Evolutionary conservation across 1,140 invertebrate genomes (phyloP).

Genomic region (Cyphomyrmex costatus): DNA sequence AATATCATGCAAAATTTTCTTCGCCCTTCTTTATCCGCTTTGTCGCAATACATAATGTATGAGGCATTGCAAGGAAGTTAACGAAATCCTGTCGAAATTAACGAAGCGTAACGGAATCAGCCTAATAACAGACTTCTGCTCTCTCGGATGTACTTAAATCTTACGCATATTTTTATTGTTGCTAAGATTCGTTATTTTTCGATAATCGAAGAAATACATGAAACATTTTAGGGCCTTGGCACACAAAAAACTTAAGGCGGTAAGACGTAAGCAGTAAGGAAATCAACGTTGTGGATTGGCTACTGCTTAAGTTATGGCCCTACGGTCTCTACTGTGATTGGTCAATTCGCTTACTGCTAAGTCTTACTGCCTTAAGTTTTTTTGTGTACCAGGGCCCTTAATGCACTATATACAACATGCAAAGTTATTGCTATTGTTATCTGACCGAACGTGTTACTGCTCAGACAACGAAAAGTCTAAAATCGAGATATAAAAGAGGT

Average conservation of each 20-base stretch:
- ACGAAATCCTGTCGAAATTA: slow-evolving; percentile 30
- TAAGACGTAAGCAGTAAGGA: no score
- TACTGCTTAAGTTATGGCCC: no score
- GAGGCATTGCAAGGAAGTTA: slow-evolving; percentile 10
- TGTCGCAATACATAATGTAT: slow-evolving; percentile 42
- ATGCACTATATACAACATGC: background rate
- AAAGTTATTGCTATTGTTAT: background rate
- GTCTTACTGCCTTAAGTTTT: no score
- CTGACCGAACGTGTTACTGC: background rate
- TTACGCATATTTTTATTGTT: background rate
- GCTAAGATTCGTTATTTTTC: background rate
- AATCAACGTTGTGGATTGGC: no score
- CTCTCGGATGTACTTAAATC: background rate
- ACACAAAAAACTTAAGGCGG: no score
- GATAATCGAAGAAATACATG: background rate
- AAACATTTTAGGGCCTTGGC: no score
- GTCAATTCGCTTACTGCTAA: no score
- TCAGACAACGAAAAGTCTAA: no score
- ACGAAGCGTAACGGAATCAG: slow-evolving; percentile 46
- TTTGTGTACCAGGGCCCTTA: no score
- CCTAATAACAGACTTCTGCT: slow-evolving; percentile 18
- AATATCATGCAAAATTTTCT: slow-evolving; percentile 32
- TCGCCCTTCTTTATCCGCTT: slow-evolving; percentile 13
- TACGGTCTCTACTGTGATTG: no score
- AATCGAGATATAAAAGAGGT: no score